phyloP scores from a whole-genome alignment of 2,888 invertebrate species.

The Callyntrura guangdongensis region DNA sequence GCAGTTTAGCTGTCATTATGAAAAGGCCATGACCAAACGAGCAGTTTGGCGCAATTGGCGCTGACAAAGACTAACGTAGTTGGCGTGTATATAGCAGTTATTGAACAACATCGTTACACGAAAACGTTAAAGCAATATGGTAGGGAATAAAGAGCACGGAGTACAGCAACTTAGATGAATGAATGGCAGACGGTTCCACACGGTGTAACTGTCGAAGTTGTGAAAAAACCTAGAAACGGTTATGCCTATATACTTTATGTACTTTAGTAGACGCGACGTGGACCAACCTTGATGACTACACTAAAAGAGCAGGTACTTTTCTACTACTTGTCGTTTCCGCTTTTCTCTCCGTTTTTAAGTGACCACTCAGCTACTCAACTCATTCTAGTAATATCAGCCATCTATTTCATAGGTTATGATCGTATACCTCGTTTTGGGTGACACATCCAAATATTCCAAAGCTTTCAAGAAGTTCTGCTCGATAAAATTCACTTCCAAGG shows the following conservation, averaged over 20 bases:
- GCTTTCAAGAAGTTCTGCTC: neutral
- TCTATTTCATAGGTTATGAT: conserved; percentile 34
- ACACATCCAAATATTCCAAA: neutral
- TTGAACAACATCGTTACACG: conserved; percentile 3
- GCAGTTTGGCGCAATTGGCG: conserved; percentile 58
- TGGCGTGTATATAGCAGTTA: conserved; percentile 25
- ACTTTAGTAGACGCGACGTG: neutral
- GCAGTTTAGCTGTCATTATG: conserved; percentile 60
- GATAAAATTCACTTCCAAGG: neutral
- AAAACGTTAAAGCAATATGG: neutral
- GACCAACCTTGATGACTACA: conserved; percentile 1
- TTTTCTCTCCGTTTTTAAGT: conserved; percentile 62
- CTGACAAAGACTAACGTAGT: conserved; percentile 67
- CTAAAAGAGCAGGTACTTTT: conserved; percentile 52
- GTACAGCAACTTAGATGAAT: conserved; percentile 40
- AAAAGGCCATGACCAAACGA: conserved; percentile 68
- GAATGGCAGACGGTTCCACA: conserved; percentile 17
- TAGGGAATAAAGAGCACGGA: neutral
- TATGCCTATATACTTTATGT: neutral
- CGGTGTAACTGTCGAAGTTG: neutral
- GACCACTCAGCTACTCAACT: conserved; percentile 62
- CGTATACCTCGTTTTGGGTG: neutral
- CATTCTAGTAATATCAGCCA: conserved; percentile 64
- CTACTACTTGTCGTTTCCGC: conserved; percentile 67
- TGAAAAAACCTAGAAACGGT: neutral